Conservation (phyloP, 2,888 invertebrate genomes). For the Nycteola revayana region DNA sequence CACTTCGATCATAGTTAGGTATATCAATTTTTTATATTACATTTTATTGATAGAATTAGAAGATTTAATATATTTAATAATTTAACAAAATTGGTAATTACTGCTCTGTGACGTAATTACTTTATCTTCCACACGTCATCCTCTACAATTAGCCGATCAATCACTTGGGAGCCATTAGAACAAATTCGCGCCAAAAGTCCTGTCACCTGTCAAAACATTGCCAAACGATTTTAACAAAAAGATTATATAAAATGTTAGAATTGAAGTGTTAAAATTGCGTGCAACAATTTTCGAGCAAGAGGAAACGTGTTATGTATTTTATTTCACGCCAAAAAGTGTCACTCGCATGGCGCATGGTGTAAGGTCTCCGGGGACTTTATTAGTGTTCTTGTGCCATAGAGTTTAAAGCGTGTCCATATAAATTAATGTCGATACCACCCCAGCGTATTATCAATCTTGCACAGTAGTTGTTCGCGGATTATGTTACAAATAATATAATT, state of each 20-base stretch:
- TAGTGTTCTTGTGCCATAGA: conserved; percentile 75
- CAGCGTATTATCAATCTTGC: conserved; percentile 77
- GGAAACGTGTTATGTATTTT: conserved; percentile 38
- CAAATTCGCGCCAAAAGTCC: conserved; percentile 21
- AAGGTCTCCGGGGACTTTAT: conserved; percentile 72
- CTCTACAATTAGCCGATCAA: conserved; percentile 56
- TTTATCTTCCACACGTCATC: conserved; percentile 37
- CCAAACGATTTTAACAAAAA: conserved; percentile 16
- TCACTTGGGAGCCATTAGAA: conserved; percentile 42
- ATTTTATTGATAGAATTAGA: no score
- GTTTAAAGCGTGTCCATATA: conserved; percentile 82
- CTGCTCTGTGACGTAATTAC: no score
- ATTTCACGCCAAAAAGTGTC: conserved; percentile 51
- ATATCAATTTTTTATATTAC: no score
- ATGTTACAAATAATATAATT: conserved; percentile 81
- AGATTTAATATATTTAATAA: no score
- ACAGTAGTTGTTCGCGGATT: conserved; percentile 79
- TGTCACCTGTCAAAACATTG: conserved; percentile 14
- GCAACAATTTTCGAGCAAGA: conserved; percentile 16
- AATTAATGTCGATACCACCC: conserved; percentile 81
- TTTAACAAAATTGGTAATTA: no score
- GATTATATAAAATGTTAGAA: conserved; percentile 17
- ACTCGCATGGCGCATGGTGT: conserved; percentile 43
- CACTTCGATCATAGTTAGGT: no score
- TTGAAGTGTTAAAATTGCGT: conserved; percentile 25